These are phyloP conservation scores for Sebastes nivosus DNA, from an alignment of 2,797 vertebrate genomes.

Conservation along the genomic window DNA sequence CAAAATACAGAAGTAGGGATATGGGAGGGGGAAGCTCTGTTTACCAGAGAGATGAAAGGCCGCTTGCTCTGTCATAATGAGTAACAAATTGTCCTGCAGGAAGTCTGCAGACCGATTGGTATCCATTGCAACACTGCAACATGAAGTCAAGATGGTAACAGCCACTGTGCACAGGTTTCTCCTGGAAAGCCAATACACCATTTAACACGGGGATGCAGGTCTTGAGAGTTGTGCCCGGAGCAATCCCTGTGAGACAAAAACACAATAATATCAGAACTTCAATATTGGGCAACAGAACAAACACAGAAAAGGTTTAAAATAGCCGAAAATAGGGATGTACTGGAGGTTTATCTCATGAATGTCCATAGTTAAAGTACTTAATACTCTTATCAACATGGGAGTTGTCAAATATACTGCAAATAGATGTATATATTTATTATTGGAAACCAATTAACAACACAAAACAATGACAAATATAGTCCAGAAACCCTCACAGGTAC, in stretches of 20 bases:
- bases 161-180: background rate
- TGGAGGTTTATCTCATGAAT: too few species aligned
- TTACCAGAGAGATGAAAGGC: conserved; percentile 35
- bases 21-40: conserved; percentile 45
- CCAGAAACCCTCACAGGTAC: too few species aligned
- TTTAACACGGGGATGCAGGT: too few species aligned
- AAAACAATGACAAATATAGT: too few species aligned
- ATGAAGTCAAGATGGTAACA: background rate
- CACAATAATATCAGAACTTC: background rate
- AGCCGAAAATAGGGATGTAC: too few species aligned
- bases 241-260: background rate
- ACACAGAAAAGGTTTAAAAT: too few species aligned
- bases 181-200: background rate
- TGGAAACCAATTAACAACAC: too few species aligned
- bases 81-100: conserved; percentile 1
- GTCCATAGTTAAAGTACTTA: too few species aligned
- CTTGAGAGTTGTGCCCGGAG: background rate
- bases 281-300: background rate
- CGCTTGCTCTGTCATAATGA: background rate
- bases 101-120: background rate
- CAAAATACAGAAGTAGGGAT: conserved; percentile 57
- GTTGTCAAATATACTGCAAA: too few species aligned
- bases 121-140: background rate
- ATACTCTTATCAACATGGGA: too few species aligned
- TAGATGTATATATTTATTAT: too few species aligned